A percentile compares a stretch with the other conserved stretches of the same genome.
Evolutionary conservation across 2,888 invertebrate genomes (phyloP).

Genomic region (Cabera pusaria): DNA sequence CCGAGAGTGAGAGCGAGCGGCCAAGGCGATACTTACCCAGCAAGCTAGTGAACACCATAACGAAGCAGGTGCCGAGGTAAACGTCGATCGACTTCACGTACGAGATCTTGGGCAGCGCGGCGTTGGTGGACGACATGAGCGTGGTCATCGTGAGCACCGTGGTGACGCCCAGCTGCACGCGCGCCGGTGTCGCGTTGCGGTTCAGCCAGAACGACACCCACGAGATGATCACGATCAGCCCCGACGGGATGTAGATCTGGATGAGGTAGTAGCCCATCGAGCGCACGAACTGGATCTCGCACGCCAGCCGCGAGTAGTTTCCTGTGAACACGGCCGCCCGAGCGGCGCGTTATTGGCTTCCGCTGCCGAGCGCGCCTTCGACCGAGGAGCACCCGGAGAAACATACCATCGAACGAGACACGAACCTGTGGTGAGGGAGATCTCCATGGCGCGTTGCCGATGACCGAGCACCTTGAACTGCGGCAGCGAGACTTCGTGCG

Average conservation of each 20-base stretch:
- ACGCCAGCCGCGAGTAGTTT: conserved; percentile 96
- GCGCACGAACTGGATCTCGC: conserved; percentile 96
- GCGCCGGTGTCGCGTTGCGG: conserved; percentile 95
- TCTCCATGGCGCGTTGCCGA: conserved; percentile 95
- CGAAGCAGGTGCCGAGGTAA: conserved; percentile 97
- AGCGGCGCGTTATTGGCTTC: not conserved
- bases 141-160: conserved; percentile 98
- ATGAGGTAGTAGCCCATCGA: conserved; percentile 99
- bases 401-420: no score
- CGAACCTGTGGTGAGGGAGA: conserved; percentile 96
- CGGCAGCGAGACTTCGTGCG: conserved; percentile 95
- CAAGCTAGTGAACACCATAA: conserved; percentile 98
- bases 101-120: conserved; percentile 97
- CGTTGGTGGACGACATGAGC: conserved; percentile 96
- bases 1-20: not conserved
- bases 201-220: conserved; percentile 98
- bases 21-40: conserved; percentile 85
- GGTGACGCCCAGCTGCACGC: conserved; percentile 95
- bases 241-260: conserved; percentile 98
- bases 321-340: conserved; percentile 76
- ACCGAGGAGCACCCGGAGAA: no score
- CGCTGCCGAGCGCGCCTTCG: not conserved
- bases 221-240: conserved; percentile 96
- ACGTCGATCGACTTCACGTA: conserved; percentile 98
- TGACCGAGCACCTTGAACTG: conserved; percentile 98